Percentiles rank a stretch among this genome's conserved stretches.
Conservation (phyloP, 2,888 invertebrate genomes). For the Stegophylla sp. region DNA sequence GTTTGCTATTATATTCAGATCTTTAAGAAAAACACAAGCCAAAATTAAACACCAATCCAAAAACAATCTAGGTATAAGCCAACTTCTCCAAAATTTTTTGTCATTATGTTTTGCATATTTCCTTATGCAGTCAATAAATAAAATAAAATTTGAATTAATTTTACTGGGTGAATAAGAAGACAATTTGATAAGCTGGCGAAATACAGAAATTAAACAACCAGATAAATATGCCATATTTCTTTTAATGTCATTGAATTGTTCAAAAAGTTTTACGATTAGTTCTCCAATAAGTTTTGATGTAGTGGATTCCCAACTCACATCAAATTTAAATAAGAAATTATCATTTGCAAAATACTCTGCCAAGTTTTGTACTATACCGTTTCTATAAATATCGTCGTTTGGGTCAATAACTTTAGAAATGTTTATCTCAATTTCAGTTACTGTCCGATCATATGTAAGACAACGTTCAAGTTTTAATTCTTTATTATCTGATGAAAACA, state of each 20-base stretch:
- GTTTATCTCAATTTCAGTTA: neutral
- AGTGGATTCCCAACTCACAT: neutral
- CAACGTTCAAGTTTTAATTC: no score
- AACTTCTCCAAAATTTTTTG: neutral
- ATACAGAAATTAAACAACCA: conserved; percentile 16
- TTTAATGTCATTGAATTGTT: neutral
- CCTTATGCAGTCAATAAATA: neutral
- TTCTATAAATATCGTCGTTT: neutral
- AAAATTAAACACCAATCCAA: conserved; percentile 5
- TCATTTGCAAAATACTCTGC: neutral
- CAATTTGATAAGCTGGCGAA: neutral
- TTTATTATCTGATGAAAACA: no score
- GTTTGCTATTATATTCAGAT: neutral
- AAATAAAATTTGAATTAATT: neutral
- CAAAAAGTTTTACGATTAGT: neutral
- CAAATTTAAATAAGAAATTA: neutral
- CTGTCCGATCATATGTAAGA: no score
- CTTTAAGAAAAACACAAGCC: neutral
- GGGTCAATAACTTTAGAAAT: neutral
- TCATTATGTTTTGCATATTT: neutral
- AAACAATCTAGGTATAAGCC: neutral
- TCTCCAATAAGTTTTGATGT: neutral
- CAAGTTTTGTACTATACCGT: neutral
- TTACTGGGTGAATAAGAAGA: neutral
- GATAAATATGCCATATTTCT: neutral